Base-by-base conservation (phyloP, 2,888 invertebrate species). In the Aphrophora alni region DNA sequence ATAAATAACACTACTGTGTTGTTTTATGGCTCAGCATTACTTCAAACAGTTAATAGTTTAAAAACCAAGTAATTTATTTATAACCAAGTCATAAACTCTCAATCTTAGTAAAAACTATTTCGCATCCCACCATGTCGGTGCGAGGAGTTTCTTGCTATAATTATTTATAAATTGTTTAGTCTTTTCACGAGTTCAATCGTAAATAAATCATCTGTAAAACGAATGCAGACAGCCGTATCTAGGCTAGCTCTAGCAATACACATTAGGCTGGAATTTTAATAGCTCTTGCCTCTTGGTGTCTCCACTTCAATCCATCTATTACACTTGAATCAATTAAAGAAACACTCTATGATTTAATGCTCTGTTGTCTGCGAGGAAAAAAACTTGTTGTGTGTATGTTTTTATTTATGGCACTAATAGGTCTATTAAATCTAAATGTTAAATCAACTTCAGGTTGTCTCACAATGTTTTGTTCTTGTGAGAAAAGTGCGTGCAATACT, bases 251-350 rank as follows among this genome's bases (percentile, higher is more conserved):
- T 33, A 8, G 33, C 33, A 8, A 33, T 33, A 33, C 21, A 59
- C 59, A 59, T 59, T 59, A 59, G 59, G 10, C n/a, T 5, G 59
- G 59, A 59, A 59, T 59, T 21, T 59, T 59, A 59, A 59, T 59
- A 59, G 59, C 59, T 44, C n/a, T 12, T 5, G 59, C 21, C 59
- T 59, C 59, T 59, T 59, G 59, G 21, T 59, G 59, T 21, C 21
- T 21, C 59, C 59, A 59, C 59, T 59, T 59, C 44, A 59, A 21
- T 59, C n/a, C 33, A 33, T 33, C 21, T 21, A 21, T 59, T 59
- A 59, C 59, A 59, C 59, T 59, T 59, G 59, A 59, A 59, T 59
- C 59, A 59, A 59, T 59, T 59, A 59, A 10, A 59, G 59, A 59
- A n/a, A 59, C 59, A 21, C 1, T 59, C 8, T 44, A 14, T 59